These are phyloP conservation scores for Pantala flavescens DNA, from an alignment of 1,140 invertebrate species.

Conservation along the genomic window DNA sequence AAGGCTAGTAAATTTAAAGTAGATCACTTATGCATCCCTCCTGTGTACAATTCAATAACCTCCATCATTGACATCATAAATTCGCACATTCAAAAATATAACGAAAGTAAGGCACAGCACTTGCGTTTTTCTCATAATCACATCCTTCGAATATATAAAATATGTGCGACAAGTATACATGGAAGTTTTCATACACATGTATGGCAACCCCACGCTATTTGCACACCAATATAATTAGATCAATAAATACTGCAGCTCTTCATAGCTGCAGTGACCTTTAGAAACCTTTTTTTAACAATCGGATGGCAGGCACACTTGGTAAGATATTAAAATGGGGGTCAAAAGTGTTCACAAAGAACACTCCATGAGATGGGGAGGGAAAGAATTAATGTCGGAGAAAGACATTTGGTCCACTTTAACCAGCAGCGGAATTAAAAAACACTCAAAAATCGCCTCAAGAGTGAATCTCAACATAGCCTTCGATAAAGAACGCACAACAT, in stretches of 20 bases:
- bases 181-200: too few relatives aligned
- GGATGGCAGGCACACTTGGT: neutral
- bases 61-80: neutral
- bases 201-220: too few relatives aligned
- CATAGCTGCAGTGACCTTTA: neutral
- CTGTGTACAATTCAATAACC: neutral
- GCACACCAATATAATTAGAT: too few relatives aligned
- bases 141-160: neutral
- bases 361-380: too few relatives aligned
- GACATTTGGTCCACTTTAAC: too few relatives aligned
- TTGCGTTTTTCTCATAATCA: neutral
- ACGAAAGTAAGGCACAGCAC: conserved; percentile 4
- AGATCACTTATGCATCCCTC: neutral
- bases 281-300: neutral
- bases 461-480: too few relatives aligned
- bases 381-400: too few relatives aligned
- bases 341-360: neutral
- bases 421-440: too few relatives aligned
- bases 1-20: neutral
- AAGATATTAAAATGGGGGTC: neutral
- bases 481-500: too few relatives aligned
- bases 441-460: too few relatives aligned
- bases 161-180: too few relatives aligned
- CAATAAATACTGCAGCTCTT: too few relatives aligned
- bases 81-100: conserved; percentile 2